Base-by-base conservation (phyloP, 2,888 invertebrate genomes). In the Synanthedon myopaeformis region DNA sequence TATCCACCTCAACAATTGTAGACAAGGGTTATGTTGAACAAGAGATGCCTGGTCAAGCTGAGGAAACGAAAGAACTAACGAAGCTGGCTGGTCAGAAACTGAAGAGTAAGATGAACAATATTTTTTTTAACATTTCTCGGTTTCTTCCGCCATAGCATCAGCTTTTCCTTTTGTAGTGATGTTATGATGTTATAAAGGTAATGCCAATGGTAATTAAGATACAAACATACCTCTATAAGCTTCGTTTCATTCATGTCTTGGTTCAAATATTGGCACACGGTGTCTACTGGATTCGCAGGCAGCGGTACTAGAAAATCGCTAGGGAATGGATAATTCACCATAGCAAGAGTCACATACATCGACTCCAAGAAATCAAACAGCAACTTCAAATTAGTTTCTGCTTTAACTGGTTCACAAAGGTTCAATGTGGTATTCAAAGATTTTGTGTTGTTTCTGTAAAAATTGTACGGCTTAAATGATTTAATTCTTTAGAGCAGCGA, bases 251-350 rank as follows among this genome's bases (percentile, higher is more conserved):
- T 74, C 51, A 88, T 59, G 0, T 72, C 71, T 51, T 88, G 74
- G 2, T 74, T 80, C 1, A 92, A 67, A 61, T 89, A 88, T 56
- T 85, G 83, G 66, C 92, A 93, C 59, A 90, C 89, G 41, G 84
- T 85, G 49, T 89, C 82, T 41, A 98, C 93, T 0, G 98, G 98
- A 79, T 95, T 90, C 0, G 92, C 95, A 0, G 98, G 98, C 23
- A 99, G 72, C 0, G 93, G 92, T 51, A 91, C 89, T 52, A 99
- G 81, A 76, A 99, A 99, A 66, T 91, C 90, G 0, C 94, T 91
- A 0, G 93, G 83, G 74, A 97, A 99, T 0, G 98, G 98, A 78
- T 99, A 99, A 83, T 99, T 94, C 13, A 94, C 93, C 98, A 98
- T 98, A 0, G 97, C 97, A 59, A 98, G 76, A 65, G 93, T 93